phyloP scores from a whole-genome alignment of 64 coral and sea anemone species.

The Catalaphyllia jardinei region DNA sequence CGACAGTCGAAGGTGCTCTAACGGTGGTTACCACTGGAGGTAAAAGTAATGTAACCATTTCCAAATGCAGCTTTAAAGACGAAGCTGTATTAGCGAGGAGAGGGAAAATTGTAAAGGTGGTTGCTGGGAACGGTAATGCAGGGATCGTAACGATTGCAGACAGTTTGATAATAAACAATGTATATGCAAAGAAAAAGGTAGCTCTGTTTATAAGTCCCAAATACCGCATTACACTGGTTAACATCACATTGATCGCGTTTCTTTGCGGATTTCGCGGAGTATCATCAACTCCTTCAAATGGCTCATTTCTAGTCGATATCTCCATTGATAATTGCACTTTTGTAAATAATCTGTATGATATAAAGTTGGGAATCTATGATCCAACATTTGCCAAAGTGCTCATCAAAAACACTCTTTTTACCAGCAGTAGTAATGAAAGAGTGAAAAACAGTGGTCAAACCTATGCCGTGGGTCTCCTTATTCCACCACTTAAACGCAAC shows the following conservation, averaged over 20 bases:
- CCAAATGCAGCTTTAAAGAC: not conserved
- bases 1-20: not conserved
- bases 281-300: not conserved
- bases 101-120: not conserved
- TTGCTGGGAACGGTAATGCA: not conserved
- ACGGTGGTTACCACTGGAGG: not conserved
- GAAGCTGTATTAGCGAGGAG: not conserved
- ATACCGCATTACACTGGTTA: not conserved
- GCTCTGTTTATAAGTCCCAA: conserved; percentile 1
- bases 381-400: not conserved
- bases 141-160: not conserved
- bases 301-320: not conserved
- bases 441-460: too few species aligned
- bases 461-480: not conserved
- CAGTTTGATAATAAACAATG: not conserved
- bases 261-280: not conserved
- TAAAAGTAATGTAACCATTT: not conserved
- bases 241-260: not conserved
- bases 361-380: not conserved
- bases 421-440: not conserved
- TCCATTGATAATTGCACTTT: not conserved
- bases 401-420: not conserved
- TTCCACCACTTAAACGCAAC: not conserved
- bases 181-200: not conserved
- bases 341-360: not conserved